A percentile compares a stretch with the other conserved stretches of the same genome.
Conservation (phyloP, 2,797 vertebrate genomes). For the Phataginus tricuspis region DNA sequence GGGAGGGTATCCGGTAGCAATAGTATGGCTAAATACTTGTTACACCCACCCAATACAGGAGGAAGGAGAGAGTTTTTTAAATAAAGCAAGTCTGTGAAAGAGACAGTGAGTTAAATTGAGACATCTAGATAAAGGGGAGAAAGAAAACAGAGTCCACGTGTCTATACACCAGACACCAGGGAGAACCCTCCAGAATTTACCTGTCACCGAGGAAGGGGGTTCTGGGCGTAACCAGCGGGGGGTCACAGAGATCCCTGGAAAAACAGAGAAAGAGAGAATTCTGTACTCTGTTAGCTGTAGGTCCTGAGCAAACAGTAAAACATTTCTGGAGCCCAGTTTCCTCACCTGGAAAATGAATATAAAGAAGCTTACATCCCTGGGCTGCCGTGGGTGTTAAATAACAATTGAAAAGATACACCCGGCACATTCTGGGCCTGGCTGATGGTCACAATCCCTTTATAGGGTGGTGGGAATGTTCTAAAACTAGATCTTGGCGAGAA, state of each 20-base stretch:
- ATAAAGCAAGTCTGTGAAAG: background rate
- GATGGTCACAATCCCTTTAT: accelerated
- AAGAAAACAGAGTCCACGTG: background rate
- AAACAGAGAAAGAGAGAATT: background rate
- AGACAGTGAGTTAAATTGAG: background rate
- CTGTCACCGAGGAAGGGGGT: background rate
- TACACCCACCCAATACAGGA: background rate
- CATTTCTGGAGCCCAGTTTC: background rate
- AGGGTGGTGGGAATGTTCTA: background rate
- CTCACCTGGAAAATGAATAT: background rate
- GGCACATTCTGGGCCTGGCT: background rate
- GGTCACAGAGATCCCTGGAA: background rate
- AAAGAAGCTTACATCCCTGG: background rate
- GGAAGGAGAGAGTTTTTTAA: background rate
- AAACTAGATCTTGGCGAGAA: background rate
- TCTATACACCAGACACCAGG: background rate
- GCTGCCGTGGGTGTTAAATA: accelerated
- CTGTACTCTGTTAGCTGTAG: background rate
- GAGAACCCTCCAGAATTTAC: background rate
- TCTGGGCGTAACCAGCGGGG: background rate
- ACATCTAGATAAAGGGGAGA: background rate
- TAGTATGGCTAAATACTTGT: background rate
- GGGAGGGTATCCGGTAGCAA: accelerated
- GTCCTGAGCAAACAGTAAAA: background rate
- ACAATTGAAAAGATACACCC: background rate